Evolutionary conservation across 2,113 vertebrate genomes (phyloP).

Genomic region (Salminus brasiliensis): DNA sequence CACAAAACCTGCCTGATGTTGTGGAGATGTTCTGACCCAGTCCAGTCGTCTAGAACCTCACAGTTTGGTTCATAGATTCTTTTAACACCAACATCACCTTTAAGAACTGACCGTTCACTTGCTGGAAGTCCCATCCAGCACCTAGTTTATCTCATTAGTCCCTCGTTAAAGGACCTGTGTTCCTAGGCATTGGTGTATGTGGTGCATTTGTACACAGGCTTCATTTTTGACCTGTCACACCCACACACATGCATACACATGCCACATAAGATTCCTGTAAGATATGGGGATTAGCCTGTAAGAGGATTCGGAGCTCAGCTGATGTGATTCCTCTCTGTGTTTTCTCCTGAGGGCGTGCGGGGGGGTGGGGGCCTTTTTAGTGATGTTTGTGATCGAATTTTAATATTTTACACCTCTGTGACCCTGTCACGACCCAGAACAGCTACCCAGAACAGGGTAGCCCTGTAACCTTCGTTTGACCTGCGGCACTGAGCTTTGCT

Average conservation of each 20-base stretch:
- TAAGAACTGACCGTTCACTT: too few relatives aligned
- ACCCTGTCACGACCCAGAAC: neutral
- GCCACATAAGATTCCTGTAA: neutral
- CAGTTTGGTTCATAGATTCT: too few relatives aligned
- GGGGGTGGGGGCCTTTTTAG: too few relatives aligned
- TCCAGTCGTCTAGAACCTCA: too few relatives aligned
- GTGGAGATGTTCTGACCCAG: too few relatives aligned
- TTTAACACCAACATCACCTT: too few relatives aligned
- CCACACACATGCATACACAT: conserved; percentile 5
- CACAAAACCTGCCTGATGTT: too few relatives aligned
- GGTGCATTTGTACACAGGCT: neutral
- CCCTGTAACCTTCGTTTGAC: neutral
- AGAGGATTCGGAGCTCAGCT: conserved; percentile 39
- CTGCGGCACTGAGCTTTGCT: neutral
- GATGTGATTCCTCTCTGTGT: neutral
- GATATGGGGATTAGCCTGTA: conserved; percentile 33
- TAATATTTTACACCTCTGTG: neutral
- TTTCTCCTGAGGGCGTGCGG: neutral
- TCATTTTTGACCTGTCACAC: neutral
- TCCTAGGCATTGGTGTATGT: neutral
- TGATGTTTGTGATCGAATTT: too few relatives aligned
- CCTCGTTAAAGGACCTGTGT: too few relatives aligned
- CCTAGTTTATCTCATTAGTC: too few relatives aligned
- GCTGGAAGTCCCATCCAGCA: too few relatives aligned
- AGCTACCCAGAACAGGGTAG: neutral